phyloP scores from a whole-genome alignment of 2,113 vertebrate genomes.

The Ia io region DNA sequence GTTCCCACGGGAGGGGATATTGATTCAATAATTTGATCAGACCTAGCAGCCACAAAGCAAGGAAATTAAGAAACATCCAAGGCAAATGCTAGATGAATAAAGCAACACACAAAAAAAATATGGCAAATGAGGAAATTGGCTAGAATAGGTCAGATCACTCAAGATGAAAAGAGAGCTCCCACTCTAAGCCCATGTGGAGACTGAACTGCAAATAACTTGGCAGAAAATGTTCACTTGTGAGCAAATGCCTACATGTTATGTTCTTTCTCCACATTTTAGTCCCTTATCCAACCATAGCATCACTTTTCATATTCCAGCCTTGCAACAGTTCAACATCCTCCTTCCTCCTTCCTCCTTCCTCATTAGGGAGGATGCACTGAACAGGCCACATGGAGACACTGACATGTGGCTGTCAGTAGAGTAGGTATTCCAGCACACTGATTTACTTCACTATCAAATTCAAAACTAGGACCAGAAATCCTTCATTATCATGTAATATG shows the following conservation, averaged over 20 bases:
- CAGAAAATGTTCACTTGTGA: background rate
- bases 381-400: background rate
- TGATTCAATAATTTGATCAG: too few species aligned
- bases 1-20: too few species aligned
- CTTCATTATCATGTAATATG: slow-evolving; percentile 64
- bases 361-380: background rate
- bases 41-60: background rate
- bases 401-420: background rate
- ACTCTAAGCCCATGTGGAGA: background rate
- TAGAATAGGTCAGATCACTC: background rate
- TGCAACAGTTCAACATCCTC: background rate
- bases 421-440: background rate
- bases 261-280: background rate
- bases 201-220: background rate
- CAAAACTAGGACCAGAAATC: slow-evolving; percentile 54
- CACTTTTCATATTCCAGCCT: background rate
- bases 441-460: slow-evolving; percentile 49
- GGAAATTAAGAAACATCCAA: background rate
- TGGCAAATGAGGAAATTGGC: background rate
- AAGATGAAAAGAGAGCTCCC: background rate
- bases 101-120: background rate
- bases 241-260: background rate
- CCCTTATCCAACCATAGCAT: background rate
- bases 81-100: background rate
- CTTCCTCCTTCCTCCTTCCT: slow-evolving; percentile 13